phyloP scores from a whole-genome alignment of 2,888 invertebrate species.

The Lasioglossum calceatum region DNA sequence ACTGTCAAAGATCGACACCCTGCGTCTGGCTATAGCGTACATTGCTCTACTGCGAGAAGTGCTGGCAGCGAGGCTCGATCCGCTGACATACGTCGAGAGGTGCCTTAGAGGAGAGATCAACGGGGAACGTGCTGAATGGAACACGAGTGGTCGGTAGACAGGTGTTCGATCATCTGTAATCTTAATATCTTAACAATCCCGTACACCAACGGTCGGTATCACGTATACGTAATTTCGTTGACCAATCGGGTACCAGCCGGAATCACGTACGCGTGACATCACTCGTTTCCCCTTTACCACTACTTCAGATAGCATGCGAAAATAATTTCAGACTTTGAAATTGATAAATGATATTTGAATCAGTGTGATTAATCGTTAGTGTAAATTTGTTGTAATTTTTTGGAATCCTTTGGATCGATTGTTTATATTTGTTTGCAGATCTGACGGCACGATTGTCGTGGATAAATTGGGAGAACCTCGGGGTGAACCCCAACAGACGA shows the following conservation, averaged over 20 bases:
- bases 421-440: constrained; percentile 87
- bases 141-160: constrained; percentile 94
- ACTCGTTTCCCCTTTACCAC: too few species aligned
- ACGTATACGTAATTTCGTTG: not conserved
- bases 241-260: not conserved
- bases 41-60: constrained; percentile 97
- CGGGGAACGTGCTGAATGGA: constrained; percentile 96
- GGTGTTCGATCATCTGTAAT: not conserved
- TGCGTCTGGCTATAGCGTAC: constrained; percentile 98
- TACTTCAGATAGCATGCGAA: too few species aligned
- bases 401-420: not conserved
- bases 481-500: constrained; percentile 95
- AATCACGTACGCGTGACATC: too few species aligned
- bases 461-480: constrained; percentile 99
- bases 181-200: not conserved
- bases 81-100: constrained; percentile 96
- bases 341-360: too few species aligned
- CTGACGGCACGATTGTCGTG: constrained; percentile 98
- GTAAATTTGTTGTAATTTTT: not conserved
- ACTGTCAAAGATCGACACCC: constrained; percentile 98
- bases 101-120: constrained; percentile 96
- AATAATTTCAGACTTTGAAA: too few species aligned
- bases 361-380: not conserved
- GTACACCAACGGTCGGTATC: not conserved
- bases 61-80: constrained; percentile 94